Base-by-base conservation (phyloP, 2,113 vertebrate species). In the Hemicordylus capensis region DNA sequence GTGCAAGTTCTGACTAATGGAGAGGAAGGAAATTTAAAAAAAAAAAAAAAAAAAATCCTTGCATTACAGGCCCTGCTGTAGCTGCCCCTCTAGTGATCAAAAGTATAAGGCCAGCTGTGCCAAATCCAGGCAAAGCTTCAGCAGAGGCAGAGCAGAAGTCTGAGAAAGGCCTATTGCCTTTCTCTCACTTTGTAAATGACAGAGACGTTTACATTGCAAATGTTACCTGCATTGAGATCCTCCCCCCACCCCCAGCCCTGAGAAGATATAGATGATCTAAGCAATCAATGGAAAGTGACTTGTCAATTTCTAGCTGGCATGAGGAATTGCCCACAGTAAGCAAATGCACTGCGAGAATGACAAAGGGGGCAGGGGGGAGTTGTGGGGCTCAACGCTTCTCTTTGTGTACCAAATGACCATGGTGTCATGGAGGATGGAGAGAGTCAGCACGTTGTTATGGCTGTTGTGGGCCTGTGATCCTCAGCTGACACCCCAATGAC, bases 1-100 rank as follows among this genome's bases (percentile, higher is more conserved):
- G 92, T 88, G 90, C 74, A 90, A 93, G 88, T 92, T 91, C 88
- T 90, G 89, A 93, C 84, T 89, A 91, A 94, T 89, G 87, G 81
- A 90, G 87, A 88, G 93, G 90, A 87, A 91, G 89, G 87, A n/a
- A n/a, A n/a, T n/a, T n/a, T n/a, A n/a, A n/a, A n/a, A n/a, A n/a
- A n/a, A n/a, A n/a, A n/a, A n/a, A n/a, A 78, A 80, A 59, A 81
- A 94, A 90, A 93, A 90, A 85, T 92, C 93, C 93, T 89, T 91
- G 75, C 91, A 89, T 93, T 86, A 92, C 89, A 85, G 84, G 73
- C 80, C 84, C 72, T 58, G 51, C 83, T 72, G 39, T 89, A 84
- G 89, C 85, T 90, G 77, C 84, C 86, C 89, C 90, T 89, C 91
- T 83, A 89, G 91, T 77, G 64, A 64, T 59, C 90, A 90, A 80